Conservation (phyloP, 2,113 vertebrate species). For the Silurus asotus region DNA sequence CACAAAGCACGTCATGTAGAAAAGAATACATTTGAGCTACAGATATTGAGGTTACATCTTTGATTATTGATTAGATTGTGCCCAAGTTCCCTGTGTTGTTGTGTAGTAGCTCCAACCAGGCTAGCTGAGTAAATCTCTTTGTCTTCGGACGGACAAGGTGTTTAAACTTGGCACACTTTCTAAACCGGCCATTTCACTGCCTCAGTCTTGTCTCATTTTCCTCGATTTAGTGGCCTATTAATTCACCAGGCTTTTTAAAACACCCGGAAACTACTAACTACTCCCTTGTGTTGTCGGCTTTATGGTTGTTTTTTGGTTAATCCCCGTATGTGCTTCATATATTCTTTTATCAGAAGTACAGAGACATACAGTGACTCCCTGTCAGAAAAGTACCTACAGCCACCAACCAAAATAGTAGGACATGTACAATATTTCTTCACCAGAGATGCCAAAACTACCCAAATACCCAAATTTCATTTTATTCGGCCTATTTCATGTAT, state of each 20-base stretch:
- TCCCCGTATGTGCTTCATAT: not conserved
- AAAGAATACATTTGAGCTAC: not conserved
- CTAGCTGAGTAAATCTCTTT: conserved; percentile 37
- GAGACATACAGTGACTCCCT: not conserved
- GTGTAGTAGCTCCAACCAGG: not conserved
- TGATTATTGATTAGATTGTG: not conserved
- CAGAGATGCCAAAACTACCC: no score
- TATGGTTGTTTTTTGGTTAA: not conserved
- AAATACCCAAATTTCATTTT: no score
- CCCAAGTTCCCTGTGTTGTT: not conserved
- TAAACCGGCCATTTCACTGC: conserved; percentile 7
- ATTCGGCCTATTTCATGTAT: no score
- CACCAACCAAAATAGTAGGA: no score
- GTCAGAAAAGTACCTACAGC: not conserved
- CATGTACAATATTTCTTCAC: no score
- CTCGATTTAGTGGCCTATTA: not conserved
- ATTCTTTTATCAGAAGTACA: not conserved
- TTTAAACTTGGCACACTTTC: conserved; percentile 35
- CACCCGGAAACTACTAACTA: not conserved
- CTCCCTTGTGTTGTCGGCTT: not conserved
- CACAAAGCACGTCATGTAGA: not conserved
- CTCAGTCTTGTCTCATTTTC: not conserved
- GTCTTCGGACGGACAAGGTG: conserved; percentile 24
- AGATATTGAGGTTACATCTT: not conserved
- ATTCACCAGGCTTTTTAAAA: not conserved